Evolutionary conservation across 2,888 invertebrate species (phyloP).

Genomic region (Geophilus truncorum): DNA sequence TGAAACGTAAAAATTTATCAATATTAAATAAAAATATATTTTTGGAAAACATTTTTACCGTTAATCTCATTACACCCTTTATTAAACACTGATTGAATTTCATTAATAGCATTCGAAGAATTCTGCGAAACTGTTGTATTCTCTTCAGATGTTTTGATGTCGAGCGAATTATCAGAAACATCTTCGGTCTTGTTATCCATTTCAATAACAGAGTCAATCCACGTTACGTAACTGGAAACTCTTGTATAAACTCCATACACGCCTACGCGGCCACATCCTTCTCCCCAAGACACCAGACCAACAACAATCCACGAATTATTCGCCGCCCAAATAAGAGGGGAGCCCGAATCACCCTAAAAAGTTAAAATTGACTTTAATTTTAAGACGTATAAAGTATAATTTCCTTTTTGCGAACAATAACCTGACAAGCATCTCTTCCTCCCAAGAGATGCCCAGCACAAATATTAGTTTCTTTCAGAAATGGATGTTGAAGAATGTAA

Average conservation of each 20-base stretch:
- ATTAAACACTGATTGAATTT: neutral
- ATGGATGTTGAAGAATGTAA: neutral
- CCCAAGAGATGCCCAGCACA: neutral
- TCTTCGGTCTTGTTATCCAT: neutral
- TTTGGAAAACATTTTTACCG: neutral
- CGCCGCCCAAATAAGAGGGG: neutral
- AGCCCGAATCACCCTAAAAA: constrained; percentile 28
- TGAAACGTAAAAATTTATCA: neutral
- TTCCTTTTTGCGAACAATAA: neutral
- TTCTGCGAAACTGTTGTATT: neutral
- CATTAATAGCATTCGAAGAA: neutral
- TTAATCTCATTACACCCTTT: neutral
- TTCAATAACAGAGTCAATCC: neutral
- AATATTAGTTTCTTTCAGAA: neutral
- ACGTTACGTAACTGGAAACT: neutral
- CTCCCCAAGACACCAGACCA: constrained; percentile 25
- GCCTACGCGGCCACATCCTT: constrained; percentile 18
- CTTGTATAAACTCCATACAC: constrained; percentile 25
- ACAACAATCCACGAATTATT: neutral
- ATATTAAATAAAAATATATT: neutral
- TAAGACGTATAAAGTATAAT: neutral
- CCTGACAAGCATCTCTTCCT: constrained; percentile 25
- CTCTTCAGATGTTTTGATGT: neutral
- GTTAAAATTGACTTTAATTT: neutral
- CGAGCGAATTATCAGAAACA: neutral